Evolutionary conservation across 1,140 invertebrate species (phyloP).

Genomic region (Megalonaias nervosa): DNA sequence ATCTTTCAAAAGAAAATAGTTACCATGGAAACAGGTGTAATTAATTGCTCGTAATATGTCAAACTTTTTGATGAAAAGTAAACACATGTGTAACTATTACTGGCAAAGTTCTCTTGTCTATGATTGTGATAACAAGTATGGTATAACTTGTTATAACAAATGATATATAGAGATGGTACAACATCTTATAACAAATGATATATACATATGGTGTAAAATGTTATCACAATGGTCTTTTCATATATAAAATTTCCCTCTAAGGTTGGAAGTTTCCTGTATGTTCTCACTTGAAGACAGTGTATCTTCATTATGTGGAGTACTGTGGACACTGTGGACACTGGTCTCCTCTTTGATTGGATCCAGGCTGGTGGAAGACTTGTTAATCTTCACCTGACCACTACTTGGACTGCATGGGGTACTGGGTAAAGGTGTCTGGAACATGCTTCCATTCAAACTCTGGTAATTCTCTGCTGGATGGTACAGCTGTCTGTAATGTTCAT

Average conservation of each 20-base stretch:
- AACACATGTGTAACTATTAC: no score
- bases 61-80: no score
- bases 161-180: no score
- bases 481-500: slow-evolving; percentile 62
- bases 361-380: background rate
- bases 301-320: slow-evolving; percentile 15
- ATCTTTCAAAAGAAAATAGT: no score
- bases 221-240: slow-evolving; percentile 9
- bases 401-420: background rate
- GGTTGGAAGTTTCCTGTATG: slow-evolving; percentile 1
- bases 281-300: background rate
- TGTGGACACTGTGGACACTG: background rate
- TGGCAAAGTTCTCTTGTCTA: no score
- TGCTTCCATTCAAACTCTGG: slow-evolving; percentile 40
- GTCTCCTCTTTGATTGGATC: background rate
- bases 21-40: no score
- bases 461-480: slow-evolving; percentile 64
- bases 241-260: slow-evolving; percentile 50
- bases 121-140: no score
- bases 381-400: background rate
- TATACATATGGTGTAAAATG: no score
- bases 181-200: no score
- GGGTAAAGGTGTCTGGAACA: slow-evolving; percentile 23
- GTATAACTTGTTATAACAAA: no score
- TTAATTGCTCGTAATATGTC: no score